Conservation (phyloP, 2,797 vertebrate species). For the Falco peregrinus region DNA sequence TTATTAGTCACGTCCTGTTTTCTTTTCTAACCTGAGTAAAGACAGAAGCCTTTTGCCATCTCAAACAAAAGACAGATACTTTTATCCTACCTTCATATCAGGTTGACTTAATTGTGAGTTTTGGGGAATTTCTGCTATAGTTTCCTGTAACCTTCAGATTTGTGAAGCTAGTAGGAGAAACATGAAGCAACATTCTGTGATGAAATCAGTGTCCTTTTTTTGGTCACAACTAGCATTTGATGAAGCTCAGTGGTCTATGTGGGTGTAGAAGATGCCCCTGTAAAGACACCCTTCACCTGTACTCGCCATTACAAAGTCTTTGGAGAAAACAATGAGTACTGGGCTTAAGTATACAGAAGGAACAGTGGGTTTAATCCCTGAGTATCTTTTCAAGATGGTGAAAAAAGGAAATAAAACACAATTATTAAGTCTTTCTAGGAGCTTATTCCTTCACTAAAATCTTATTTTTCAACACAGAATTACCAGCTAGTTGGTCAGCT, state of each 20-base stretch:
- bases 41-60: not conserved
- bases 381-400: not conserved
- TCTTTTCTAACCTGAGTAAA: not conserved
- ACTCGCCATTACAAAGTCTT: not conserved
- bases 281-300: not conserved
- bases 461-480: not conserved
- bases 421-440: not conserved
- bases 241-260: not conserved
- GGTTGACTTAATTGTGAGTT: not conserved
- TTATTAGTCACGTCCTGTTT: not conserved
- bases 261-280: not conserved
- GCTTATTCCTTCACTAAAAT: not conserved
- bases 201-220: not conserved
- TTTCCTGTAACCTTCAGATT: not conserved
- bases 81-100: not conserved
- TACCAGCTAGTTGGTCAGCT: not conserved
- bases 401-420: not conserved
- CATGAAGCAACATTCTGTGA: not conserved
- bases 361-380: not conserved
- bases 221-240: not conserved
- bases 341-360: not conserved
- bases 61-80: not conserved
- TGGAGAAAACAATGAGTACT: not conserved
- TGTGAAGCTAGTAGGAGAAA: not conserved
- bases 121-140: not conserved